Conservation (phyloP, 2,797 vertebrate species). For the Neoniphon sammara region DNA sequence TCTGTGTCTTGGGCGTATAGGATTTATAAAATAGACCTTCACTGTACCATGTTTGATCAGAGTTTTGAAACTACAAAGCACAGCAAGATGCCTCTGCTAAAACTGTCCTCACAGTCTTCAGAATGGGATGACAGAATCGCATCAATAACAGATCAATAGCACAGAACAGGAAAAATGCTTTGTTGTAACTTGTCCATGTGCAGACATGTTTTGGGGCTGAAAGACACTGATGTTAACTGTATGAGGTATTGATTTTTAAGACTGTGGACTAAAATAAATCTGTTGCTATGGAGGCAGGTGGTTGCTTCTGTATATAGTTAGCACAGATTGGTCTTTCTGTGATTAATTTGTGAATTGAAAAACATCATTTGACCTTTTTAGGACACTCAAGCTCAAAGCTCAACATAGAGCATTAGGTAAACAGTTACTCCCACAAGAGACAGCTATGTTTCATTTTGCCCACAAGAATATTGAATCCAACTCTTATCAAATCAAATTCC, state of each 20-base stretch:
- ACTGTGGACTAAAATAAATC: constrained; percentile 41
- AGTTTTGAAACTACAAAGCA: constrained; percentile 10
- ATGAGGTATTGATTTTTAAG: constrained; percentile 47
- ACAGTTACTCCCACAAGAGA: neutral
- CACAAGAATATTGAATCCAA: neutral
- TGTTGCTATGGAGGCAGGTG: constrained; percentile 66
- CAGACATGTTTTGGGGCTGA: constrained; percentile 3
- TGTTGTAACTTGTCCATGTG: neutral
- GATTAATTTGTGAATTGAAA: constrained; percentile 19
- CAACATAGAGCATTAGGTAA: neutral
- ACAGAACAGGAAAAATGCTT: neutral
- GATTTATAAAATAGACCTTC: constrained; percentile 2
- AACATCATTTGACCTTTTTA: constrained; percentile 16
- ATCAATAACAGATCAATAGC: neutral
- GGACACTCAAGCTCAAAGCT: neutral
- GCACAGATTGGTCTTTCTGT: constrained; percentile 6
- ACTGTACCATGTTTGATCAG: neutral
- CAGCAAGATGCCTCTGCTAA: constrained; percentile 2
- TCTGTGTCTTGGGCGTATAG: neutral
- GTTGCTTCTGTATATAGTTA: constrained; percentile 19
- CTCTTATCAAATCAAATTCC: neutral
- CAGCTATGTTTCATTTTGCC: neutral
- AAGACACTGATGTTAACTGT: constrained; percentile 18
- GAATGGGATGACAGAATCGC: neutral
- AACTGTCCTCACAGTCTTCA: constrained; percentile 7